phyloP scores from a whole-genome alignment of 1,140 invertebrate genomes.

The Lanistes nyassanus region DNA sequence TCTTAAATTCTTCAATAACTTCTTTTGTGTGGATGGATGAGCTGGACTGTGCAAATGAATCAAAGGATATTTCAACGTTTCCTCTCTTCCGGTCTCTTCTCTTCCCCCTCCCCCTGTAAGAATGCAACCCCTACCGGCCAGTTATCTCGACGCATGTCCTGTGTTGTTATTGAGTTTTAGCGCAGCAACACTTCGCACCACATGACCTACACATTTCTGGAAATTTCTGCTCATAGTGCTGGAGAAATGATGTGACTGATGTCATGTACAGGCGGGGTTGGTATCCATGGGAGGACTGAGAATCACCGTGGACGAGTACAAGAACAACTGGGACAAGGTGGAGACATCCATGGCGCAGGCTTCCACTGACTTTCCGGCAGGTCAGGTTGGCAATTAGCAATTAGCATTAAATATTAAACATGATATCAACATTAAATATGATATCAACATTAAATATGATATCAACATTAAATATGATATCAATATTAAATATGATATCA shows the following conservation, averaged over 20 bases:
- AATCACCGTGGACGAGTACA: conserved; percentile 18
- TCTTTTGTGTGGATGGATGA: too few species aligned
- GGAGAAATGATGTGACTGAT: background rate
- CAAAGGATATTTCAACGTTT: too few species aligned
- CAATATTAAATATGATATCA: background rate
- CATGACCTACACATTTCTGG: background rate
- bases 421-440: background rate
- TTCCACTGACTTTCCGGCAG: conserved; percentile 22
- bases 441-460: background rate
- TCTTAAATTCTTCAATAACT: too few species aligned
- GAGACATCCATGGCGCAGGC: conserved; percentile 20
- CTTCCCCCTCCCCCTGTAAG: too few species aligned
- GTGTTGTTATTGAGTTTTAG: background rate
- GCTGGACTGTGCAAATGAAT: too few species aligned
- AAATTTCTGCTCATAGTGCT: background rate
- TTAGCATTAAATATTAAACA: background rate
- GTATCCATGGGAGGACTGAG: conserved; percentile 12
- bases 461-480: background rate
- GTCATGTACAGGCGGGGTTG: conserved; percentile 25
- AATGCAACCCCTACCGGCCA: background rate
- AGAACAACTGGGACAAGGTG: conserved; percentile 27
- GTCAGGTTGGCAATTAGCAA: background rate
- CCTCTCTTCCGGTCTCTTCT: too few species aligned
- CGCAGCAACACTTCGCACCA: too few species aligned
- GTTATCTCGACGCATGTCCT: background rate